phyloP scores from a whole-genome alignment of 2,113 vertebrate genomes.

The Lampris megalopsis region DNA sequence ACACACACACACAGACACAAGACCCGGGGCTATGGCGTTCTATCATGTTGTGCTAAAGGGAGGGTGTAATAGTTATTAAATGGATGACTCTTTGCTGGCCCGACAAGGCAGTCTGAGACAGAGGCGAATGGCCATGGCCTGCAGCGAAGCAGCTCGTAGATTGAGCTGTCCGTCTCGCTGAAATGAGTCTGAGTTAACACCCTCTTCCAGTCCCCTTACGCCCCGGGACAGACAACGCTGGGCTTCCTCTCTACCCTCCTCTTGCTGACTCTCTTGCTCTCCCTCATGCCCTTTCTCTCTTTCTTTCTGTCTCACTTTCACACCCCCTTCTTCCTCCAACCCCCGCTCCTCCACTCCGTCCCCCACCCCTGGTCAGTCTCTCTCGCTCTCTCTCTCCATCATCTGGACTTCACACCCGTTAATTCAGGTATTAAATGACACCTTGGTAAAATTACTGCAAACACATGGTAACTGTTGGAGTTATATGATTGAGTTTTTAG shows the following conservation, averaged over 20 bases:
- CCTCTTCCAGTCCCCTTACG: slow-evolving; percentile 71
- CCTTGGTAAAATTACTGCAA: no score
- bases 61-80: slow-evolving; percentile 89
- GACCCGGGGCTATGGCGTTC: slow-evolving; percentile 74
- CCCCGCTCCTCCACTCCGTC: slow-evolving; percentile 20
- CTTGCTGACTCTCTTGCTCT: slow-evolving; percentile 57
- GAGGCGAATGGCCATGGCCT: slow-evolving; percentile 81
- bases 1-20: slow-evolving; percentile 55
- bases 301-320: slow-evolving; percentile 29
- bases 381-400: slow-evolving; percentile 13
- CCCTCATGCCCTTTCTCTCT: slow-evolving; percentile 31
- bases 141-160: slow-evolving; percentile 84
- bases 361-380: slow-evolving; percentile 30
- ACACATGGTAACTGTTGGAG: slow-evolving; percentile 18
- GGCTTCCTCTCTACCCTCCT: slow-evolving; percentile 71
- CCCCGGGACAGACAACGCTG: slow-evolving; percentile 77
- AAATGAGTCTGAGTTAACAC: slow-evolving; percentile 87
- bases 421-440: background rate
- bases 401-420: slow-evolving; percentile 32
- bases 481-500: slow-evolving; percentile 36
- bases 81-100: slow-evolving; percentile 82
- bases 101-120: slow-evolving; percentile 76
- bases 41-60: slow-evolving; percentile 88
- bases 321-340: background rate
- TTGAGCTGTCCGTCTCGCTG: slow-evolving; percentile 88